These are phyloP conservation scores for Arenaria interpres DNA, from an alignment of 2,113 vertebrate species.

Conservation along the genomic window DNA sequence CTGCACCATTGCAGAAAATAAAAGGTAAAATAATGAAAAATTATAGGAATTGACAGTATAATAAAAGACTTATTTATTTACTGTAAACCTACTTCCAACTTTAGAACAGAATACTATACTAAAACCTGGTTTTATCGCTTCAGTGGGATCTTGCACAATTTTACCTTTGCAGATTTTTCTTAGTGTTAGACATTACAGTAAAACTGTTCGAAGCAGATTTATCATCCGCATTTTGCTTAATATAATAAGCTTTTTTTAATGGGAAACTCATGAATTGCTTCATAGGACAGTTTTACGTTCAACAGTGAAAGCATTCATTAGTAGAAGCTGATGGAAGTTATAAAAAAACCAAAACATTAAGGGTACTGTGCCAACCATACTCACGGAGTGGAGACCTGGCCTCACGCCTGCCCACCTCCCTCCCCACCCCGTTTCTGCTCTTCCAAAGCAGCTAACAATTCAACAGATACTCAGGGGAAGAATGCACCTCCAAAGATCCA, in stretches of 20 bases:
- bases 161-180: neutral
- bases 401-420: neutral
- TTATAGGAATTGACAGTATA: neutral
- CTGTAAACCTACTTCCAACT: neutral
- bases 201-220: neutral
- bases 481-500: neutral
- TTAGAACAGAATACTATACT: neutral
- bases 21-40: neutral
- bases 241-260: neutral
- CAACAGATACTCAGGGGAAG: neutral
- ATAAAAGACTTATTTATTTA: neutral
- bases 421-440: neutral
- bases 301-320: neutral
- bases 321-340: neutral
- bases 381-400: neutral
- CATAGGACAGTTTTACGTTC: neutral
- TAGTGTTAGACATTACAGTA: neutral
- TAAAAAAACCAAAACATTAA: neutral
- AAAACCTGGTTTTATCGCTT: neutral
- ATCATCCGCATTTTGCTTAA: neutral
- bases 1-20: neutral
- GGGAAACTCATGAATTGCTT: neutral
- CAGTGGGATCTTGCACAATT: neutral
- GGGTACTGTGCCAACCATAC: neutral
- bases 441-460: neutral